phyloP scores from a whole-genome alignment of 1,140 invertebrate species.

The Zaprionus nigranus region DNA sequence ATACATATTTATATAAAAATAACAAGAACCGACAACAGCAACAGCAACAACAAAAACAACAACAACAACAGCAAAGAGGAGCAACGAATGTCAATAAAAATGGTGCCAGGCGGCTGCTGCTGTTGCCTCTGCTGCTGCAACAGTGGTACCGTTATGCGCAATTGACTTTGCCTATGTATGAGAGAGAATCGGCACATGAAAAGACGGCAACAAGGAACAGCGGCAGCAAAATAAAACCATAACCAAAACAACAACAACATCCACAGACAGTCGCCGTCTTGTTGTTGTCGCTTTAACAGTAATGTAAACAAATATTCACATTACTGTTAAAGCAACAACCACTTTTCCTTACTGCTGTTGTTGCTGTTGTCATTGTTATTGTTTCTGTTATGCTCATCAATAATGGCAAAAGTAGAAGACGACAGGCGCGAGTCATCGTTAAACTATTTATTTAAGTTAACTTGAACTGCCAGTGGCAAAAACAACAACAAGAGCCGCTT shows the following conservation, averaged over 20 bases:
- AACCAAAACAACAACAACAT: slow-evolving; percentile 3
- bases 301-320: slow-evolving; percentile 8
- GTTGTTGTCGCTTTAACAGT: background rate
- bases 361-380: background rate
- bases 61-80: background rate
- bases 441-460: slow-evolving; percentile 19
- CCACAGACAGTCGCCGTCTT: background rate
- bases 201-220: background rate
- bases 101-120: slow-evolving; percentile 1
- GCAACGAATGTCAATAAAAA: slow-evolving; percentile 5
- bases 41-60: background rate
- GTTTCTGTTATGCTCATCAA: background rate
- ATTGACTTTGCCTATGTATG: slow-evolving; percentile 2
- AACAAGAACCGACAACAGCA: slow-evolving; percentile 6
- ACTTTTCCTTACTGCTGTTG: background rate
- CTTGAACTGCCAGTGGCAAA: background rate
- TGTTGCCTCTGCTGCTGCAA: slow-evolving; percentile 3
- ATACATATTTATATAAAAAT: slow-evolving; percentile 29
- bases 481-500: background rate
- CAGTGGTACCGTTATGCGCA: slow-evolving; percentile 4
- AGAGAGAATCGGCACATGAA: background rate
- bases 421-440: slow-evolving; percentile 7
- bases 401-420: slow-evolving; percentile 4
- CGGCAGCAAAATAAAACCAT: background rate
- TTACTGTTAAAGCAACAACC: slow-evolving; percentile 7